These are phyloP conservation scores for Aleiodes leptofemur DNA, from an alignment of 2,888 invertebrate species.

Conservation along the genomic window DNA sequence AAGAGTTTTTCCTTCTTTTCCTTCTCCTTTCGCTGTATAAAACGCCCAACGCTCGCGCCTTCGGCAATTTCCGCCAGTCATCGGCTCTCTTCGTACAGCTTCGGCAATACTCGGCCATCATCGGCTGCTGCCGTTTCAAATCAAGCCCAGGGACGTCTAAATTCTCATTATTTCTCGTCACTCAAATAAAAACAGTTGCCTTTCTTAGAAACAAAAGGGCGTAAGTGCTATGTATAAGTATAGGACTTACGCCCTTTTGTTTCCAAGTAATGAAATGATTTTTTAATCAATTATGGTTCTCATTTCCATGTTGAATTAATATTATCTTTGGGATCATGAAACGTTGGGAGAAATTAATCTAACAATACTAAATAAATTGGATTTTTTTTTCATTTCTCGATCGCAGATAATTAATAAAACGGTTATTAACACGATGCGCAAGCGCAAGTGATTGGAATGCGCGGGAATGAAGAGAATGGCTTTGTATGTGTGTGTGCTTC, in stretches of 20 bases:
- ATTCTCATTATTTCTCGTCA: background rate
- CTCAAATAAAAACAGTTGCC: no score
- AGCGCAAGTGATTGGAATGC: conserved; percentile 41
- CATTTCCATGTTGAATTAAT: no score
- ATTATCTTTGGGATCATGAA: no score
- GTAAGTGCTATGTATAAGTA: no score
- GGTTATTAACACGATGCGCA: conserved; percentile 29
- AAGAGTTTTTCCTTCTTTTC: conserved; percentile 26
- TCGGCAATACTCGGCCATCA: conserved; percentile 56
- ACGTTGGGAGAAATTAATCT: no score
- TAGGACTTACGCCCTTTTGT: no score
- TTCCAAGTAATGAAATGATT: no score
- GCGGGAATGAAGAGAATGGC: conserved; percentile 16
- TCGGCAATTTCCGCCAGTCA: conserved; percentile 51
- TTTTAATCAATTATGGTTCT: no score
- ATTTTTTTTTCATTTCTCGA: conserved; percentile 5
- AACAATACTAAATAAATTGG: no score
- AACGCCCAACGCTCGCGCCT: conserved; percentile 42
- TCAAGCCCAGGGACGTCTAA: conserved; percentile 26
- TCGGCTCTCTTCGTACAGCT: conserved; percentile 64
- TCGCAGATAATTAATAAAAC: conserved; percentile 42
- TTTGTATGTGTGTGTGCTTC: background rate
- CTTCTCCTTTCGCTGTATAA: conserved; percentile 25
- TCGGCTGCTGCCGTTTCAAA: conserved; percentile 60
- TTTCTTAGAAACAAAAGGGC: no score